These are phyloP conservation scores for Nautilus pompilius DNA, from an alignment of 1,140 invertebrate genomes.

Conservation along the genomic window DNA sequence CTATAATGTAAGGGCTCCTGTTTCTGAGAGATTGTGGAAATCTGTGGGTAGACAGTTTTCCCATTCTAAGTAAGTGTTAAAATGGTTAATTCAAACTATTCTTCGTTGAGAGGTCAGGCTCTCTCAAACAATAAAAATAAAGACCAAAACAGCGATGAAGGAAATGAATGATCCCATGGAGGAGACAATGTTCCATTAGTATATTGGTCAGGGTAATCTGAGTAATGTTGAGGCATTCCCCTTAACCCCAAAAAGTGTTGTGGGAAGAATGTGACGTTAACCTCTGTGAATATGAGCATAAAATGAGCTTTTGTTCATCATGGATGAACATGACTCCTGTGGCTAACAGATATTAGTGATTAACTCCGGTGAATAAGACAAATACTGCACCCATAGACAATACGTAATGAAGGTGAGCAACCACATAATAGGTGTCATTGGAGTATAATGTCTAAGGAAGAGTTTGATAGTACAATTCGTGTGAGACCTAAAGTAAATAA, in stretches of 20 bases:
- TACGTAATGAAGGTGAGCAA: neutral
- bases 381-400: neutral
- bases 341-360: neutral
- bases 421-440: neutral
- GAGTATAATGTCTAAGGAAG: neutral
- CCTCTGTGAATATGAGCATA: neutral
- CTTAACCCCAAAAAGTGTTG: neutral
- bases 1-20: conserved; percentile 3
- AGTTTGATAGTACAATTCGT: neutral
- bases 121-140: neutral
- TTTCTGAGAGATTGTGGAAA: conserved; percentile 5
- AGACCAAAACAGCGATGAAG: neutral
- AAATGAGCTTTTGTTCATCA: neutral
- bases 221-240: neutral
- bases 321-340: neutral
- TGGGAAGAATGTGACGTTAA: neutral
- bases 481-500: neutral
- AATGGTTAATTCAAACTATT: neutral
- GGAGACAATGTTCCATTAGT: neutral
- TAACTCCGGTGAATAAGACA: neutral
- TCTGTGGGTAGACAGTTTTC: neutral
- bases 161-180: neutral
- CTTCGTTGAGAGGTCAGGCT: neutral
- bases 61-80: neutral
- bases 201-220: neutral